Evolutionary conservation across 2,113 vertebrate species (phyloP), one percentile per base, ranked within the genome.

Genomic region (human): DNA sequence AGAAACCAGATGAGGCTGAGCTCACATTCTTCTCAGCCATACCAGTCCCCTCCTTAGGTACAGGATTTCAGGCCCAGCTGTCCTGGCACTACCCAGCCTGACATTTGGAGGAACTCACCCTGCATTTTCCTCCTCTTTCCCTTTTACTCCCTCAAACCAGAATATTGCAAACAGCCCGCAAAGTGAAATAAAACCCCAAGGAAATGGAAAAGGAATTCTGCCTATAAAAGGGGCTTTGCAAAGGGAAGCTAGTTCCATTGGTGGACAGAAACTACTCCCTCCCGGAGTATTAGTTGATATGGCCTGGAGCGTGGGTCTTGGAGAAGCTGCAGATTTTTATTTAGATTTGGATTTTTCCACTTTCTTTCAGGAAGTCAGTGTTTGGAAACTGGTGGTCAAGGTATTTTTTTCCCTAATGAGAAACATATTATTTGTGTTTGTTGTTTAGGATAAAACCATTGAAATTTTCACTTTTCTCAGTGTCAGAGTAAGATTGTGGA

Each of bases 1-100:
- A 95, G 96, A 97, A 98, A 97, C 96, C 98, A 98, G 97, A 98
- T 97, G 97, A 98, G 87, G 89, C 61, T 84, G 75, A 68, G 84
- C 87, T 61, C n/a, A 85, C 80, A 84, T 95, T 84, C 93, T 95
- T 82, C 83, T 30, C 12, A 13, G 97, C 59, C 95, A 96, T 43
- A 86, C 64, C 94, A 87, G 88, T 57, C 84, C 64, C 89, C 95
- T 95, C 76, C 96, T 59, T 40, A 27, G 43, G 25, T 43, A 57
- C 93, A 61, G 92, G 79, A 35, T 76, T 97, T 96, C 80, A 11
- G 70, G 57, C 73, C 64, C 96, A 86, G n/a, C 70, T 92, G 87
- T 75, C 92, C 70, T 94, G 78, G 86, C 93, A 97, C 90, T 45
- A 30, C 80, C 25, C 72, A 55, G 64, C 6, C 87, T 93, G 80